phyloP scores from a whole-genome alignment of 2,888 invertebrate genomes.

The Nowickia ferox region DNA sequence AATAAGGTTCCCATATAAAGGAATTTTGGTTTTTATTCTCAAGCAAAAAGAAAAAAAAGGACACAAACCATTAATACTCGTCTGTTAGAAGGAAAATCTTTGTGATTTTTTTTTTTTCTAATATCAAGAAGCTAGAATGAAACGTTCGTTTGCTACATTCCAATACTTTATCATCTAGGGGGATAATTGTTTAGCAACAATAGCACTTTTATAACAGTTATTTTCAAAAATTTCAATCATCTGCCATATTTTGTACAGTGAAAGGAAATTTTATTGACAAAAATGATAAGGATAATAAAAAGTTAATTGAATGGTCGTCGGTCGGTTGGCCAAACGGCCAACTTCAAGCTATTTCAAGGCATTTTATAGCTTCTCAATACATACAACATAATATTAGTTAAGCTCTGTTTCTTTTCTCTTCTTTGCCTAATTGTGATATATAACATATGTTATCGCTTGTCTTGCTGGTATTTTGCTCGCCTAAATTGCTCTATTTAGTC shows the following conservation, averaged over 20 bases:
- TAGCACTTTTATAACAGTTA: slow-evolving; percentile 52
- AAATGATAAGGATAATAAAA: slow-evolving; percentile 68
- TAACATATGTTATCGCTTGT: slow-evolving; percentile 64
- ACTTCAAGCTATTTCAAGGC: not conserved
- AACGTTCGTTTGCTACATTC: slow-evolving; percentile 42
- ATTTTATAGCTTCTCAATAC: slow-evolving; percentile 18
- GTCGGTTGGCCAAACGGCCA: not conserved
- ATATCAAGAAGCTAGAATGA: slow-evolving; percentile 5
- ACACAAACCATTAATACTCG: slow-evolving; percentile 5
- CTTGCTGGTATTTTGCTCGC: slow-evolving; percentile 38
- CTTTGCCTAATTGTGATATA: slow-evolving; percentile 62
- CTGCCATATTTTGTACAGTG: slow-evolving; percentile 52
- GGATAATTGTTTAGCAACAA: slow-evolving; percentile 14
- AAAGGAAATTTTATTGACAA: slow-evolving; percentile 65
- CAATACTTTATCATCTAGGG: slow-evolving; percentile 21
- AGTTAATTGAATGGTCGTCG: slow-evolving; percentile 57
- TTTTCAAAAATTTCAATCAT: slow-evolving; percentile 58
- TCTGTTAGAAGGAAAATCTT: slow-evolving; percentile 22
- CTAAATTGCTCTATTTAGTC: slow-evolving; percentile 58
- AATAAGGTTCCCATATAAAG: slow-evolving; percentile 45
- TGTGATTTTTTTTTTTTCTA: slow-evolving; percentile 24
- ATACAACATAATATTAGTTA: slow-evolving; percentile 55
- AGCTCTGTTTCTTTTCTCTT: slow-evolving; percentile 46
- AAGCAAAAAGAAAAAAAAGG: slow-evolving; percentile 42
- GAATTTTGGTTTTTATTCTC: slow-evolving; percentile 12